A percentile compares a stretch with the other conserved stretches of the same genome.
Conservation (phyloP, 2,888 invertebrate species). For the Catocala sponsa region DNA sequence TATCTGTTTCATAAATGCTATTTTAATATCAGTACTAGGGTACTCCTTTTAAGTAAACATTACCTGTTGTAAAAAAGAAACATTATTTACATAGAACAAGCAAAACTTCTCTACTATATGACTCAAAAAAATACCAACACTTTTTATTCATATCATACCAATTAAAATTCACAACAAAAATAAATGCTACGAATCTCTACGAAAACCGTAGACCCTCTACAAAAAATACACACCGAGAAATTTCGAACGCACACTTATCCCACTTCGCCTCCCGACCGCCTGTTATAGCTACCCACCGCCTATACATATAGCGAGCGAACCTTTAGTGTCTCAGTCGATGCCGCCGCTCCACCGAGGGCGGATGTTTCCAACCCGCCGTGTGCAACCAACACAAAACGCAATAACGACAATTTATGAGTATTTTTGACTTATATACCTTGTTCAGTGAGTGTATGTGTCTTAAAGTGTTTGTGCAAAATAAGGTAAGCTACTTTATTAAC, state of each 20-base stretch:
- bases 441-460: conserved; percentile 14
- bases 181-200: neutral
- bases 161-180: too few relatives aligned
- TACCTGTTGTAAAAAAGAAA: too few relatives aligned
- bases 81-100: too few relatives aligned
- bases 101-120: too few relatives aligned
- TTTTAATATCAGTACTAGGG: too few relatives aligned
- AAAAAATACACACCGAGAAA: conserved; percentile 1
- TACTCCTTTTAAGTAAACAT: too few relatives aligned
- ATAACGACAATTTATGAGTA: conserved; percentile 15
- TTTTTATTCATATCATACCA: too few relatives aligned
- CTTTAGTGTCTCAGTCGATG: conserved; percentile 55
- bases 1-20: too few relatives aligned
- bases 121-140: too few relatives aligned
- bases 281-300: conserved; percentile 35
- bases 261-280: conserved; percentile 4
- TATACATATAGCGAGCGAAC: conserved; percentile 38
- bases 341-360: conserved; percentile 27
- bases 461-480: conserved; percentile 18
- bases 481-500: conserved; percentile 12
- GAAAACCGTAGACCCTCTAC: neutral
- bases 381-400: conserved; percentile 5
- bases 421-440: conserved; percentile 13
- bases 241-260: conserved; percentile 12
- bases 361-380: conserved; percentile 23